phyloP scores from a whole-genome alignment of 2,113 vertebrate species.

The Otocyon megalotis region DNA sequence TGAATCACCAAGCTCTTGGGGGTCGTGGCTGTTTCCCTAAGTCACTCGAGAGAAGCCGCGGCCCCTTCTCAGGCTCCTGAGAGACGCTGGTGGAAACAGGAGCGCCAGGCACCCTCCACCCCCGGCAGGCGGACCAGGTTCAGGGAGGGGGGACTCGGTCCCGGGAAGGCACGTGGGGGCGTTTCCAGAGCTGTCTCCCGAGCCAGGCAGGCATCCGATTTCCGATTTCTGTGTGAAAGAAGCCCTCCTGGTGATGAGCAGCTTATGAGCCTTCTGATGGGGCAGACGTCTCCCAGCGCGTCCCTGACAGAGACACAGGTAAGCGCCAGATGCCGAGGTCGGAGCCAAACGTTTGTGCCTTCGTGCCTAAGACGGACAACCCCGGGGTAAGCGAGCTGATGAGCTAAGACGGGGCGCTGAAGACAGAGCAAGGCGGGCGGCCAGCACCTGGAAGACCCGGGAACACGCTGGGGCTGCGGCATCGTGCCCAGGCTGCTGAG shows the following conservation, averaged over 20 bases:
- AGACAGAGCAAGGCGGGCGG: neutral
- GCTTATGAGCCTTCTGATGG: neutral
- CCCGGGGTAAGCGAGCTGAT: too few species aligned
- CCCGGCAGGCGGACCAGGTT: rapidly evolving
- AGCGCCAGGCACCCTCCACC: neutral
- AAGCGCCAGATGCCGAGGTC: neutral
- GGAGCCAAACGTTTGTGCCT: rapidly evolving
- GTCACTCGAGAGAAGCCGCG: neutral
- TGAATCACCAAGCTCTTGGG: neutral
- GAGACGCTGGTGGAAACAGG: too few species aligned
- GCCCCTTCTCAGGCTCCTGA: neutral
- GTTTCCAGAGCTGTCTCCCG: neutral
- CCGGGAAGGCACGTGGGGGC: neutral
- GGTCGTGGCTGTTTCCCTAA: neutral
- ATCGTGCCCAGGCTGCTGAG: rapidly evolving
- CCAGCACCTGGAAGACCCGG: neutral
- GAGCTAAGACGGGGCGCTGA: neutral
- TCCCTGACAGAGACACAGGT: neutral
- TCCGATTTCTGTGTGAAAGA: neutral
- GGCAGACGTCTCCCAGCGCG: neutral
- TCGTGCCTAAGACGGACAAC: neutral
- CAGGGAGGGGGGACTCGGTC: neutral
- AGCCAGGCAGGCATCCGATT: rapidly evolving
- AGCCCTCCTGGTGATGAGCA: neutral
- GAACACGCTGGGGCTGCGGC: neutral